phyloP scores from a whole-genome alignment of 2,113 vertebrate species.

The Lanius collurio region DNA sequence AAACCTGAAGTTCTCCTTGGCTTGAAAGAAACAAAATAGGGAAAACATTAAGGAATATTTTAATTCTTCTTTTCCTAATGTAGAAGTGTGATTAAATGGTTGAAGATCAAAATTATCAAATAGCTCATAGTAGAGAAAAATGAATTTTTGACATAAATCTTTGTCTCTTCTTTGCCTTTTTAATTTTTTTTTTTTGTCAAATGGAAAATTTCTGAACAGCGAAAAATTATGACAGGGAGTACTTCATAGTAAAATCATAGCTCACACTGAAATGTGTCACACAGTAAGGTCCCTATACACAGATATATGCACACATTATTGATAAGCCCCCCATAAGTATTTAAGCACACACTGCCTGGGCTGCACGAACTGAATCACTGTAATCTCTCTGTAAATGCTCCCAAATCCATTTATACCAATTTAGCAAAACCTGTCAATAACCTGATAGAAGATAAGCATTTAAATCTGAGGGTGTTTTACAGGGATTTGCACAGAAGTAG shows the following conservation, averaged over 20 bases:
- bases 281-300: background rate
- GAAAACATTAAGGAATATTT: background rate
- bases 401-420: background rate
- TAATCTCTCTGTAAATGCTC: background rate
- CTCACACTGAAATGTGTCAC: background rate
- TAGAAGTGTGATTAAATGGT: background rate
- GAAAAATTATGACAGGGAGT: background rate
- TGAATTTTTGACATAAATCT: background rate
- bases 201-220: background rate
- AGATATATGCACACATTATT: background rate
- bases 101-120: background rate
- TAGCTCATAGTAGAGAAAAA: background rate
- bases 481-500: background rate
- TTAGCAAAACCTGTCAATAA: conserved; percentile 15
- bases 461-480: background rate
- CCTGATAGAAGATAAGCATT: background rate
- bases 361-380: background rate
- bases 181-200: background rate
- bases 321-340: background rate
- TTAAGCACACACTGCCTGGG: background rate
- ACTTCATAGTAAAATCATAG: background rate
- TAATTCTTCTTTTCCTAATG: background rate
- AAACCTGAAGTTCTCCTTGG: background rate
- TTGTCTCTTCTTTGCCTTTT: background rate
- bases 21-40: background rate